Percentiles rank a stretch among this genome's conserved stretches.
phyloP scores from a whole-genome alignment of 2,113 vertebrate species.

The Chinchilla lanigera region DNA sequence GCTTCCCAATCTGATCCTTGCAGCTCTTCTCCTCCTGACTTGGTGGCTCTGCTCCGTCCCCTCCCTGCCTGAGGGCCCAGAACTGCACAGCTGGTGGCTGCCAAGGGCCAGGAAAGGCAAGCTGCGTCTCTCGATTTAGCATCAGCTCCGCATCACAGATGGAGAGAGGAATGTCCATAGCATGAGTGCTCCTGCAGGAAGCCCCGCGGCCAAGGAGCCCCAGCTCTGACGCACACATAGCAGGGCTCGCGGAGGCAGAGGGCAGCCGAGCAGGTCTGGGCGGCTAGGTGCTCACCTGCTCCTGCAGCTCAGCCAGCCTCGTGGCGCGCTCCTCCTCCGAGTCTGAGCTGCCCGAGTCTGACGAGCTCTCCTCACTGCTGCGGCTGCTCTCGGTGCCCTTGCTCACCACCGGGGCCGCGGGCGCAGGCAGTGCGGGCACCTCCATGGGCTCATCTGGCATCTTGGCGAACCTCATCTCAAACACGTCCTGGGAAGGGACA shows the following conservation, averaged over 20 bases:
- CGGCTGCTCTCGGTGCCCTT: slow-evolving; percentile 92
- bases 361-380: slow-evolving; percentile 91
- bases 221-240: not conserved
- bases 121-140: too few relatives aligned
- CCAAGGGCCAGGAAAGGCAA: not conserved
- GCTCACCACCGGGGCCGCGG: slow-evolving; percentile 85
- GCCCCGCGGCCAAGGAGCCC: not conserved
- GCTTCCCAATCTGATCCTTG: not conserved
- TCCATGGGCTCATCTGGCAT: slow-evolving; percentile 94
- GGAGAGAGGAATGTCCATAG: not conserved
- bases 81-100: accelerated
- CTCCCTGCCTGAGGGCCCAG: not conserved
- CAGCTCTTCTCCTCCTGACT: not conserved
- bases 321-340: slow-evolving; percentile 92
- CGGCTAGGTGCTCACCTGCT: slow-evolving; percentile 88
- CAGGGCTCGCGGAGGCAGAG: not conserved
- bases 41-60: not conserved
- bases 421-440: slow-evolving; percentile 78
- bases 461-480: slow-evolving; percentile 97
- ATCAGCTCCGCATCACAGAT: not conserved
- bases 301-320: slow-evolving; percentile 92
- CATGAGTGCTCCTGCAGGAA: not conserved
- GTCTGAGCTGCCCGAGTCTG: slow-evolving; percentile 89
- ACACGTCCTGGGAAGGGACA: slow-evolving; percentile 89
- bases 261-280: not conserved